Conservation (phyloP, 2,113 vertebrate genomes). For the Romanogobio albipinnatus region DNA sequence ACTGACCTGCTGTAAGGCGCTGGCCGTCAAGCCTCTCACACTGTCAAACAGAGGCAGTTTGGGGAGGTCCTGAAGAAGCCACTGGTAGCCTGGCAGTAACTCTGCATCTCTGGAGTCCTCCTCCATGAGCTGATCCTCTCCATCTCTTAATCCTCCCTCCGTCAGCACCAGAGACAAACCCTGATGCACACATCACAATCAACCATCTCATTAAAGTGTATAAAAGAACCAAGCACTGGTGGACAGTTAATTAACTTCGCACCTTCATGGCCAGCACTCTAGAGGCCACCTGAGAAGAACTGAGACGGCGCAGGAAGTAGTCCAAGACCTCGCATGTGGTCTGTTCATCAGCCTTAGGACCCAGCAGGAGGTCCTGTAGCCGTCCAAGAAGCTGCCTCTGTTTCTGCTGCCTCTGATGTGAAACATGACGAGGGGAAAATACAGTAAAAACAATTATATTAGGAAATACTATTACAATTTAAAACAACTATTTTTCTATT, state of each 20-base stretch:
- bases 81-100: constrained; percentile 89
- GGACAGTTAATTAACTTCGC: neutral
- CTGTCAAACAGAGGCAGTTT: constrained; percentile 91
- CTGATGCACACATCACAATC: constrained; percentile 65
- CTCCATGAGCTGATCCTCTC: constrained; percentile 91
- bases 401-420: constrained; percentile 90
- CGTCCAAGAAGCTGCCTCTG: constrained; percentile 93
- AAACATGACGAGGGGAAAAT: neutral
- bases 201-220: neutral
- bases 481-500: neutral
- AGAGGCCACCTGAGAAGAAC: constrained; percentile 95
- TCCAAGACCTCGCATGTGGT: constrained; percentile 96
- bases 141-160: constrained; percentile 86
- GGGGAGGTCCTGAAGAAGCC: constrained; percentile 91
- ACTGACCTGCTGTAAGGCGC: constrained; percentile 91
- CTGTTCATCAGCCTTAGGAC: constrained; percentile 93
- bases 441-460: neutral
- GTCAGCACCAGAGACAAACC: constrained; percentile 93
- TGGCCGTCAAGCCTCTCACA: constrained; percentile 86
- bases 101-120: constrained; percentile 86
- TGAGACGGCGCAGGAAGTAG: constrained; percentile 94
- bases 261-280: constrained; percentile 97
- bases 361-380: constrained; percentile 93
- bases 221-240: neutral
- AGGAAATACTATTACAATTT: neutral